Base-by-base conservation (phyloP, 2,888 invertebrate species). In the Mechanitis messenoides region DNA sequence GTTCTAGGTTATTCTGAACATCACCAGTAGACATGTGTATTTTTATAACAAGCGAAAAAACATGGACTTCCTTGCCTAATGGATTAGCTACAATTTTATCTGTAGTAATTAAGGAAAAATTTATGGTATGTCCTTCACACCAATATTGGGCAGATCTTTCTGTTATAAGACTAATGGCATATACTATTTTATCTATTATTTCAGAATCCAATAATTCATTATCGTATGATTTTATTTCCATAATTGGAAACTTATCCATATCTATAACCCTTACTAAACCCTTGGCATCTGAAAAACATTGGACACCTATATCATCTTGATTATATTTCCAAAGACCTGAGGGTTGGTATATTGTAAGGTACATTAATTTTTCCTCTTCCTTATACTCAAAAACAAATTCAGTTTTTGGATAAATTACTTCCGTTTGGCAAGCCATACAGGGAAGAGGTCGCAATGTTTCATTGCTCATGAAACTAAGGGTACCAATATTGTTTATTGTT, bases 81-180 rank as follows among this genome's bases (percentile, higher is more conserved):
- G 87, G 85, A 62, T 86, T 87, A 0, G 92, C 92, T 33, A 92
- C 76, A 38, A 93, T 78, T 74, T 79, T 91, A 11, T 89, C 77
- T 0, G 92, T 91, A 60, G 76, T 71, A 28, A 92, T 74, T 31
- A 90, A 72, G n/a, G 87, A 77, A 70, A 92, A 91, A 64, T 91
- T 82, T 61, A 81, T 81, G 3, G 91, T 85, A 69, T 92, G 91
- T 0, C 91, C 92, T 78, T 92, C 92, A 74, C 94, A 93, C 93
- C 93, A 93, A 74, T 93, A 94, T 67, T 92, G 87, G 1, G 93
- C 93, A 0, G 92, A 89, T 63, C 88, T 85, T 53, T 91, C 83
- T 2, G 83, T 86, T 53, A 91, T 80, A 1, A 92, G 75, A 67
- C 91, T 82, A 2, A 94, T 72, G 60, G 85, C 77, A 66, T 91